Evolutionary conservation across 2,797 vertebrate genomes (phyloP).

Genomic region (Adrianichthys oophorus): DNA sequence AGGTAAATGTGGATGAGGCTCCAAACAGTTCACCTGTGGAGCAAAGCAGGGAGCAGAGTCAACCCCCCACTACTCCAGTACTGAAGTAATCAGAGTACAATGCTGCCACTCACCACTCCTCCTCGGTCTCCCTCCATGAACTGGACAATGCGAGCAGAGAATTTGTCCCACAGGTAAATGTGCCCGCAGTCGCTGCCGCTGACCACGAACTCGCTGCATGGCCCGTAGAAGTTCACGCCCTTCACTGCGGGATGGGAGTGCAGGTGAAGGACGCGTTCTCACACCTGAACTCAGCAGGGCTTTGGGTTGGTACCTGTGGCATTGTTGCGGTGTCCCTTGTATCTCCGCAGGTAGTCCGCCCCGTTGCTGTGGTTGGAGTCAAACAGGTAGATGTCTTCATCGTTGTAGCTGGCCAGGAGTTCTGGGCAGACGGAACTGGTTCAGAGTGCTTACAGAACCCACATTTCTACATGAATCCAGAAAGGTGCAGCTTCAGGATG

Average conservation of each 20-base stretch:
- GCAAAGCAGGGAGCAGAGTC: background rate
- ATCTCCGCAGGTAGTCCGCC: constrained; percentile 87
- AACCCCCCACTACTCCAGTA: background rate
- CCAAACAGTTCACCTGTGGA: constrained; percentile 88
- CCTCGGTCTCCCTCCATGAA: constrained; percentile 96
- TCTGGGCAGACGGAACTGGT: constrained; percentile 70
- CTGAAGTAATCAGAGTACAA: no score
- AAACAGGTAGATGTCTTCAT: constrained; percentile 97
- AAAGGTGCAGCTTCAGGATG: no score
- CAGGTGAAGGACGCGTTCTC: no score
- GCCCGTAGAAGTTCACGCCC: constrained; percentile 97
- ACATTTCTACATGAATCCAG: no score
- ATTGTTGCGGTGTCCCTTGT: constrained; percentile 95
- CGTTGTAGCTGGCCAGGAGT: constrained; percentile 93
- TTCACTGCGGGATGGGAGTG: constrained; percentile 80
- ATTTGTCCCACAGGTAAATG: constrained; percentile 97
- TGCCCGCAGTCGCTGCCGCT: constrained; percentile 97
- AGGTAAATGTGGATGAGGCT: constrained; percentile 93
- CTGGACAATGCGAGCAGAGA: constrained; percentile 92
- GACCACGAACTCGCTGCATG: constrained; percentile 94
- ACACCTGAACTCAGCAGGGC: no score
- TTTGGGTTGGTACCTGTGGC: constrained; percentile 82
- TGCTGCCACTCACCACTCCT: constrained; percentile 86
- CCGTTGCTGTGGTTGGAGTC: constrained; percentile 92
- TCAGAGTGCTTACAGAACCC: background rate